Evolutionary conservation across 1,140 invertebrate genomes (phyloP), one percentile per base, ranked within the genome.

Genomic region (Schlechtendalia chinensis): DNA sequence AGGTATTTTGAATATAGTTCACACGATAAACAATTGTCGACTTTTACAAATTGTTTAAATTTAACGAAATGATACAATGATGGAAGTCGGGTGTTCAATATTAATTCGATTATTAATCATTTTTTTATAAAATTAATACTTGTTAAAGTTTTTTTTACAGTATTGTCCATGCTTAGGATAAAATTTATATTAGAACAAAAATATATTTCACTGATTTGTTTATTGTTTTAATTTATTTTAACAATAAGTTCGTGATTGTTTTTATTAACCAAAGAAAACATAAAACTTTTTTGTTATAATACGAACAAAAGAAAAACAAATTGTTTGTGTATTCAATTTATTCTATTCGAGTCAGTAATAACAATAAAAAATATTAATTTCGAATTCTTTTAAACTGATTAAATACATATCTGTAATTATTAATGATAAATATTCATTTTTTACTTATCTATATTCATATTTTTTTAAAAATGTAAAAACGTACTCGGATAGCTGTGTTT

Each of bases 151-250:
- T 39, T 65, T 32, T 17, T 22, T 27, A 71, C 14, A 53, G 47
- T 29, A 71, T 71, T 71, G 22, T 71, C 53, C 24, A 53, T 22
- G 39, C 32, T 67, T 22, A 22, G n/a, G 39, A 67, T 45, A 22
- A 11, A 27, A 19, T 53, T 53, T 71, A 8, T 50, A 12, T 17
- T n/a, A 61, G 29, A 29, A 61, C 47, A 17, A 47, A 47, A 22
- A 72, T 19, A 53, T 27, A 54, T 72, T 45, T 72, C 11, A 12
- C 45, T 72, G 69, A 72, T 72, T 72, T 72, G 69, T 74, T 74
- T 74, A 74, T 74, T 32, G 27, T 56, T 74, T 74, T 56, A 74
- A 74, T 74, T 53, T 74, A 74, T 54, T 32, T 27, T n/a, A 39
- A 39, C 32, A 39, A 39, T 39, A 1, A 56, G 24, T 45, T 19